A percentile compares a stretch with the other conserved stretches of the same genome.
Evolutionary conservation across 2,888 invertebrate genomes (phyloP).

Genomic region (Torymus aiolomorphi): DNA sequence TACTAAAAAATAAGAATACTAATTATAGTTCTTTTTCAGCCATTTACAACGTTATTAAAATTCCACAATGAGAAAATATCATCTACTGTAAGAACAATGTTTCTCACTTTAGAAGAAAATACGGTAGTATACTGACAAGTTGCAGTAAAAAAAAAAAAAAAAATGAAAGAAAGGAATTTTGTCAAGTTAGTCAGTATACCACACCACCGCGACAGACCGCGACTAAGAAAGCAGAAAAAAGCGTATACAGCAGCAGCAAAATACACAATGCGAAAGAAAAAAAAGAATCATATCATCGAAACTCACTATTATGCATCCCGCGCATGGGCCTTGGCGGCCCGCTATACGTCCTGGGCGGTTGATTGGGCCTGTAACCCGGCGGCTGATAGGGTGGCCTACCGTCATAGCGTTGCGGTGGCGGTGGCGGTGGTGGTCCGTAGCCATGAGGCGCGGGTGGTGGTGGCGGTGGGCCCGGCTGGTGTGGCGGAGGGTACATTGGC

Average conservation of each 20-base stretch:
- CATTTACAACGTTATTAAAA: slow-evolving; percentile 7
- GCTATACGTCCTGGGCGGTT: slow-evolving; percentile 73
- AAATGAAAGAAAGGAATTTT: too few relatives aligned
- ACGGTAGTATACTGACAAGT: too few relatives aligned
- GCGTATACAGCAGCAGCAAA: background rate
- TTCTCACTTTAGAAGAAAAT: too few relatives aligned
- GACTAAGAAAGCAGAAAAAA: background rate
- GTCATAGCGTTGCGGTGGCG: slow-evolving; percentile 60
- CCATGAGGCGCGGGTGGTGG: slow-evolving; percentile 64
- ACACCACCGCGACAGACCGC: too few relatives aligned
- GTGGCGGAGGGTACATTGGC: slow-evolving; percentile 72
- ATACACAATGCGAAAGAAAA: background rate
- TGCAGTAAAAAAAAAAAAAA: too few relatives aligned
- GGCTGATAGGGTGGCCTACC: slow-evolving; percentile 65
- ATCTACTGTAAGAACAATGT: background rate
- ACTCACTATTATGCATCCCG: slow-evolving; percentile 72
- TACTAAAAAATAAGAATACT: slow-evolving; percentile 29
- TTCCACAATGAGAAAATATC: slow-evolving; percentile 18
- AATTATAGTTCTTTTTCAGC: background rate
- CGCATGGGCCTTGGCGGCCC: slow-evolving; percentile 72
- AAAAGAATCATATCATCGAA: background rate
- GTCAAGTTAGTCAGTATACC: too few relatives aligned
- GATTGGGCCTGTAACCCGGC: slow-evolving; percentile 69
- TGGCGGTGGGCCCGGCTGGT: slow-evolving; percentile 69
- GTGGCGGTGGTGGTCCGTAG: slow-evolving; percentile 63